Base-by-base conservation (phyloP, 2,888 invertebrate species). In the Heliconius ismenius region DNA sequence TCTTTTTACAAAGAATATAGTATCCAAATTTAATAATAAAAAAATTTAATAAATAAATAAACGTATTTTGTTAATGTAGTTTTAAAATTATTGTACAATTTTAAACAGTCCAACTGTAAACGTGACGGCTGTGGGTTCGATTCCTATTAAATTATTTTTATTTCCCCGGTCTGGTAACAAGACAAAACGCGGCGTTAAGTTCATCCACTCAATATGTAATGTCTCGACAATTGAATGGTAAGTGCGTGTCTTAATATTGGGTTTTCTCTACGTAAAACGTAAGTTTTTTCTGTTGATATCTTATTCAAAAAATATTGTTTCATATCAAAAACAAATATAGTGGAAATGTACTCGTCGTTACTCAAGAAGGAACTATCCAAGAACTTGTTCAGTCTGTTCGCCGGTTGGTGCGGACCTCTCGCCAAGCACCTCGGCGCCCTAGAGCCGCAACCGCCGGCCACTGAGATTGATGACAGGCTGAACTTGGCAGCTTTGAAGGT, bases 371-470 rank as follows among this genome's bases (percentile, higher is more conserved):
- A 98, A 85, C 92, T 98, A 69, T 96, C 98, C 74, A 96, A 97
- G 82, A 97, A 97, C 87, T 94, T 99, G 79, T 99, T 99, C 92
- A 96, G 97, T 81, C 94, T 99, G 81, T 99, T 99, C 92, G 97
- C 98, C 54, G 96, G 97, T 67, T 99, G 99, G 99, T 98, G 98
- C 85, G 99, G 98, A 3, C 96, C 96, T 79, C 97, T 98, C 85
- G 97, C 97, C 0, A 95, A 96, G 81, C 96, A 96, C 54, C 93
- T 97, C n/a, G 94, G 95, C 65, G 84, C 95, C 79, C 91, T 89
- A 81, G 93, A 91, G 83, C 89, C 91, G 63, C 91, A 88, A 81
- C 87, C 88, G 11, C 82, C 86, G 60, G 85, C 87, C 62, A 86
- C 85, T 7, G 91, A 94, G 70, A 90, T 92, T 58, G 96, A 96